Conservation (phyloP, 2,888 invertebrate genomes). For the Podotricha telesiphe region DNA sequence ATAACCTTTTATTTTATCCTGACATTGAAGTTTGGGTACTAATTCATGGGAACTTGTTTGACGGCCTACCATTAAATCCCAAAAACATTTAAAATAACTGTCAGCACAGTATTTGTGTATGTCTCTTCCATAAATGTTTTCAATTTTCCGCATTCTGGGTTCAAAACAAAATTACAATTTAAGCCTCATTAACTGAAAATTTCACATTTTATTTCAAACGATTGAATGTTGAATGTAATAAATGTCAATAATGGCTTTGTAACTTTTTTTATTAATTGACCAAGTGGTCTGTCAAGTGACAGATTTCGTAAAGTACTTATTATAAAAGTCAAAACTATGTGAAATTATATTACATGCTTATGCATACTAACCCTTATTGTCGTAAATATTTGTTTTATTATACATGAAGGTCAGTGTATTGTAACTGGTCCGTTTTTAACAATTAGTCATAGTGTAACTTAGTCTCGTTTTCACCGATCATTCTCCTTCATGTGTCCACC, state of each 20-base stretch:
- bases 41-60: constrained; percentile 59
- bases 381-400: too few species aligned
- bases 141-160: constrained; percentile 58
- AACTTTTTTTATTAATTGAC: background rate
- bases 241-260: background rate
- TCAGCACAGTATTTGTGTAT: constrained; percentile 69
- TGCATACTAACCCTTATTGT: too few species aligned
- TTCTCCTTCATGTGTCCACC: too few species aligned
- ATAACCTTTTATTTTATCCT: constrained; percentile 44
- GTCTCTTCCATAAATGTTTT: constrained; percentile 57
- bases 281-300: too few species aligned
- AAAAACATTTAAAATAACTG: constrained; percentile 72
- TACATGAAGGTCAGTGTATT: too few species aligned
- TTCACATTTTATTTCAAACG: background rate
- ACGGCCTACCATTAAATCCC: constrained; percentile 60
- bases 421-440: too few species aligned
- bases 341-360: background rate
- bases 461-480: too few species aligned
- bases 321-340: background rate
- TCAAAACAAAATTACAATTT: constrained; percentile 48
- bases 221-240: too few species aligned
- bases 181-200: background rate
- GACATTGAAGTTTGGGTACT: constrained; percentile 41
- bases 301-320: background rate
- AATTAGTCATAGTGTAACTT: too few species aligned